Base-by-base conservation (phyloP, 2,113 vertebrate species). In the Lamprologus sp. region DNA sequence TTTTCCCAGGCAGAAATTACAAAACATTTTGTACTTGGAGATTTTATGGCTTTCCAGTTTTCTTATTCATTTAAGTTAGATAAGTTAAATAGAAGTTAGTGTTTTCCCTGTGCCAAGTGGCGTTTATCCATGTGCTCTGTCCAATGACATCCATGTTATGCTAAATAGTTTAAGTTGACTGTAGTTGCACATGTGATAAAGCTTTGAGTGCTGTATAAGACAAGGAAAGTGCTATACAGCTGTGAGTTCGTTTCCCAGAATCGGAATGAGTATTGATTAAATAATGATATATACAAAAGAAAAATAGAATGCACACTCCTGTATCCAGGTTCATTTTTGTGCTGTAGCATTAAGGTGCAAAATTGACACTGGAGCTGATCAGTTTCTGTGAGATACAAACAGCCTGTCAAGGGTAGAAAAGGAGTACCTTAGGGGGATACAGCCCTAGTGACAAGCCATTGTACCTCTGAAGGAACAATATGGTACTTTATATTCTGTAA, bases 401-500 rank as follows among this genome's bases (percentile, higher is more conserved):
- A 31, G 42, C 45, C 15, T 77, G 73, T 77, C 45, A 49, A 51
- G 42, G 42, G 42, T n/a, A 77, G 26, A 77, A 77, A 31, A 33
- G 10, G 10, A 51, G 73, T 8, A 77, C 17, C 73, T 77, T 77
- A 33, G 73, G 15, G 45, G 45, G 45, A 77, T 77, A 13, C 7
- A 77, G 45, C 73, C 26, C 26, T 49, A 33, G 45, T 77, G 73
- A 77, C 45, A 77, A 77, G 45, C 45, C 26, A 31, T 33, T 51
- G 45, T 77, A 77, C 45, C 45, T 33, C 10, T 77, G 45, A 77
- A 77, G 73, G 26, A 51, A 51, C 73, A 77, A 77, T 51, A 77
- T 49, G 45, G 73, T 51, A 77, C 73, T 77, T 77, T 31, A 49
- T 7, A 77, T 77, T 77, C 70, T 77, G 26, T 73, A 73, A 73